These are phyloP conservation scores for Reticulitermes speratus DNA, from an alignment of 1,140 invertebrate species.

Conservation along the genomic window DNA sequence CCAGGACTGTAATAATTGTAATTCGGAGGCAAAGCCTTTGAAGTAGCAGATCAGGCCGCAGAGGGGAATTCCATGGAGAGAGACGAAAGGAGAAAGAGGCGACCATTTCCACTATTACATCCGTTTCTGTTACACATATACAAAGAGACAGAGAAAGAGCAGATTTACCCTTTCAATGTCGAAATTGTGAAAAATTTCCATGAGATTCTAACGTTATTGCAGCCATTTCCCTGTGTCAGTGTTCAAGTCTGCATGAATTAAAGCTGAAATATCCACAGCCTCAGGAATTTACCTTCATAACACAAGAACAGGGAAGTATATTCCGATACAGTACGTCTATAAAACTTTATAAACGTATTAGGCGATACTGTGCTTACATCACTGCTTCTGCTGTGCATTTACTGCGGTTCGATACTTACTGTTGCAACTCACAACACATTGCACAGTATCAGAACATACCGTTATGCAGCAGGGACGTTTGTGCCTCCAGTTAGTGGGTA, in stretches of 20 bases:
- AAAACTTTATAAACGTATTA: too few relatives aligned
- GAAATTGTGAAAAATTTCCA: neutral
- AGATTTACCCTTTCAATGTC: neutral
- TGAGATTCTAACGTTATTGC: neutral
- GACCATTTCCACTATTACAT: constrained; percentile 5
- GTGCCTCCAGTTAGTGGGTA: too few relatives aligned
- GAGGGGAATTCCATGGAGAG: neutral
- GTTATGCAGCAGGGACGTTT: too few relatives aligned
- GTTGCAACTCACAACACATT: too few relatives aligned
- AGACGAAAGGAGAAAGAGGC: neutral
- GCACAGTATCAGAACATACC: too few relatives aligned
- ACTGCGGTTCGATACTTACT: too few relatives aligned
- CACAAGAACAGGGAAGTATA: too few relatives aligned
- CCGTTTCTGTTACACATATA: neutral
- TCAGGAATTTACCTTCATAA: too few relatives aligned
- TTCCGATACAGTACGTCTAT: too few relatives aligned
- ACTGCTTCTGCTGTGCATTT: too few relatives aligned
- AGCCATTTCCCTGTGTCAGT: neutral
- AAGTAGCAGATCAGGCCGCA: neutral
- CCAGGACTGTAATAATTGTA: constrained; percentile 1
- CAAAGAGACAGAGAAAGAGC: too few relatives aligned
- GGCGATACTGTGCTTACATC: too few relatives aligned
- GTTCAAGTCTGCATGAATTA: neutral
- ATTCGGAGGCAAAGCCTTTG: neutral
- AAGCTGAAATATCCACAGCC: neutral